Evolutionary conservation across 2,888 invertebrate genomes (phyloP).

Genomic region (Dolomedes plantarius): DNA sequence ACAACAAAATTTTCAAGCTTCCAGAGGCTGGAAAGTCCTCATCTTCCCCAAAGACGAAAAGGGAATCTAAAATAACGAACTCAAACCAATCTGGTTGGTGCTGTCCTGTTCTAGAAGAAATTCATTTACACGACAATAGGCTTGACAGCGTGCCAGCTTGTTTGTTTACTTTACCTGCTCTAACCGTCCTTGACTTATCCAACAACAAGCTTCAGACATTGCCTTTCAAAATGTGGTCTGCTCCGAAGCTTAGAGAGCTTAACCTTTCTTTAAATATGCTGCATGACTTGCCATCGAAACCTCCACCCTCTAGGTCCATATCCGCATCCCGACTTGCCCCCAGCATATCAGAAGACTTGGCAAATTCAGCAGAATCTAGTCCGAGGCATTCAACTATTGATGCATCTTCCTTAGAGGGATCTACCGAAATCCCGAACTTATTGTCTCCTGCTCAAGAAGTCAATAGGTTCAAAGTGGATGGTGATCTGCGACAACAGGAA

Average conservation of each 20-base stretch:
- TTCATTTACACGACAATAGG: constrained; percentile 94
- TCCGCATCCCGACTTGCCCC: constrained; percentile 73
- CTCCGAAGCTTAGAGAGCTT: constrained; percentile 89
- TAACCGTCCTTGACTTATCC: constrained; percentile 91
- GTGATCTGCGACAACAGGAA: constrained; percentile 59
- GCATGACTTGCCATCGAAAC: constrained; percentile 81
- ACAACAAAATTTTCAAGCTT: constrained; percentile 89
- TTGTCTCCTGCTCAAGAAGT: constrained; percentile 41
- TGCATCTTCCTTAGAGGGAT: constrained; percentile 47
- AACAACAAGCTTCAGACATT: constrained; percentile 92
- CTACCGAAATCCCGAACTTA: constrained; percentile 28
- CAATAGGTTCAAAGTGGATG: constrained; percentile 45
- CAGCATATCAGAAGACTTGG: constrained; percentile 72
- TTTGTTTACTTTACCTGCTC: constrained; percentile 86
- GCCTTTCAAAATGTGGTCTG: constrained; percentile 90
- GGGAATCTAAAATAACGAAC: neutral
- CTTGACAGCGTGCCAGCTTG: constrained; percentile 88
- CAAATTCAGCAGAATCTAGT: constrained; percentile 71
- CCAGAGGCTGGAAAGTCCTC: constrained; percentile 77
- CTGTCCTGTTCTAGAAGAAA: constrained; percentile 87
- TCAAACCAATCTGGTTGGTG: constrained; percentile 72
- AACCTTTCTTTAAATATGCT: constrained; percentile 93
- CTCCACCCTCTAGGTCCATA: constrained; percentile 69
- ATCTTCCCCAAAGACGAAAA: constrained; percentile 56
- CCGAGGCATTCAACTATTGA: constrained; percentile 72